These are phyloP conservation scores for Nerophis ophidion DNA, from an alignment of 2,113 vertebrate species.

Conservation along the genomic window DNA sequence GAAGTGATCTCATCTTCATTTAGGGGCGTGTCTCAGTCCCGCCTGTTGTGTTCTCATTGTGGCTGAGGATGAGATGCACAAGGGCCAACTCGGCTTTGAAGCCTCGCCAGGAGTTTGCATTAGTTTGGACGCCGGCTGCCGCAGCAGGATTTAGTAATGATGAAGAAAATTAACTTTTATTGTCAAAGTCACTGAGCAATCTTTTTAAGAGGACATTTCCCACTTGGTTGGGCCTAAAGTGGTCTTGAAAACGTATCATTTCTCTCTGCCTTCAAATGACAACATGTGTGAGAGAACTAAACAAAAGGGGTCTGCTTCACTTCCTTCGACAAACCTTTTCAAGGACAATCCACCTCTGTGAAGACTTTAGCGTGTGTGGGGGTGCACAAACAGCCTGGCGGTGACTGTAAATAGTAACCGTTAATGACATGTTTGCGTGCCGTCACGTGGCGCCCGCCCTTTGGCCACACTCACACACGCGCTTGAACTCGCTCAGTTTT, in stretches of 20 bases:
- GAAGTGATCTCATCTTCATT: no score
- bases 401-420: constrained; percentile 63
- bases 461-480: constrained; percentile 1
- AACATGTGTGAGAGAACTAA: constrained; percentile 33
- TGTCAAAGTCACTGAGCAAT: constrained; percentile 38
- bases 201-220: constrained; percentile 42
- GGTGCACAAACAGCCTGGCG: constrained; percentile 34
- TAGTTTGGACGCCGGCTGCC: constrained; percentile 41
- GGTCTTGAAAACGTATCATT: constrained; percentile 20
- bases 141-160: constrained; percentile 33
- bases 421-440: constrained; percentile 64
- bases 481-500: not conserved
- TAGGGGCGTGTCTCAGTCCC: constrained; percentile 5
- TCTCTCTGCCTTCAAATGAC: constrained; percentile 16
- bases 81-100: constrained; percentile 55
- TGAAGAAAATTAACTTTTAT: constrained; percentile 44
- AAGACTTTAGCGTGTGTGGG: constrained; percentile 52
- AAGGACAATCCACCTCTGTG: constrained; percentile 16
- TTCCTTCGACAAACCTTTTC: constrained; percentile 3
- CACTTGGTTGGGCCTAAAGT: constrained; percentile 26
- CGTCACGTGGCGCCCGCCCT: constrained; percentile 48
- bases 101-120: constrained; percentile 56
- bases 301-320: no score
- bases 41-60: constrained; percentile 1
- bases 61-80: constrained; percentile 21